Base-by-base conservation (phyloP, 2,888 invertebrate species). In the Pollenia labialis region DNA sequence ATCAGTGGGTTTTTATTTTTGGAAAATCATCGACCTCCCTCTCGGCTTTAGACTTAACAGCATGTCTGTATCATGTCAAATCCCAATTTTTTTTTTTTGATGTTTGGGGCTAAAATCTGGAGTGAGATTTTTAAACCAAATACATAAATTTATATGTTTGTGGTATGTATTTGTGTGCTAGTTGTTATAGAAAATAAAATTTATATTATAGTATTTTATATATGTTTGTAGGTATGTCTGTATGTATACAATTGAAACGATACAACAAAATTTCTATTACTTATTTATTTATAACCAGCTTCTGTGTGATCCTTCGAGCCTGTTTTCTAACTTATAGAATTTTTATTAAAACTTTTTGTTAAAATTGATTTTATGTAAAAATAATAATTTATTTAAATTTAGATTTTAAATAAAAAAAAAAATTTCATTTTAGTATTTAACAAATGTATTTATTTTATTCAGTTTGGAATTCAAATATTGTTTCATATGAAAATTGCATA, bases 311-410 rank as follows among this genome's bases (percentile, higher is more conserved):
- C 81, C 87, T 87, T 72, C 23, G 54, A 87, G 83, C 87, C 87
- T 84, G 87, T 81, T 84, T 66, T 52, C 46, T 76, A 62, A 60
- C 23, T 84, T 81, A 84, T 87, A 81, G 46, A 84, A 87, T 87
- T 87, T 86, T 86, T 86, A 83, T 72, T 60, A 86, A 86, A 86
- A 83, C 14, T 81, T 86, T 75, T 74, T 77, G 50, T 87, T 77
- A 68, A 87, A 87, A 74, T 58, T 56, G 77, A 74, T 81, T 84
- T 87, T 87, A 77, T 68, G 81, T 72, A 87, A 87, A 32, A 87
- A 87, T 81, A 87, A 87, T 81, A 84, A 75, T 87, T 72, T 83
- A 83, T 87, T 81, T 56, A 83, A 84, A 81, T 60, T 74, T 12
- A 58, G 4, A 66, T 48, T 74, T 48, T 60, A 18, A 16, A 40